A percentile compares a stretch with the other conserved stretches of the same genome.
These are phyloP conservation scores for Megaptera novaeangliae DNA, from an alignment of 2,113 vertebrate genomes.

Conservation along the genomic window DNA sequence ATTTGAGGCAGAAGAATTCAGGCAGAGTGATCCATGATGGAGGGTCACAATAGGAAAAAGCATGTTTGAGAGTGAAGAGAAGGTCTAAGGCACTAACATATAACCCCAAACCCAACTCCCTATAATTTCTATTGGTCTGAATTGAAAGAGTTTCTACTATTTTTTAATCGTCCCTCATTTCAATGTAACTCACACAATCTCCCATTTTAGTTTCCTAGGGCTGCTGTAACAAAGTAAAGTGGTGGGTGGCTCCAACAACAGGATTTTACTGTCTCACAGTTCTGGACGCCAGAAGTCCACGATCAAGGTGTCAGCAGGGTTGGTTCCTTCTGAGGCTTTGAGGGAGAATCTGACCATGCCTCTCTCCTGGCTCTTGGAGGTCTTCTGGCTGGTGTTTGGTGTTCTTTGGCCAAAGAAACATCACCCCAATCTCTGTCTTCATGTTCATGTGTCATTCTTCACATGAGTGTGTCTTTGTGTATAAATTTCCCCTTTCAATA, in stretches of 20 bases:
- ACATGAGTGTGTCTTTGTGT: background rate
- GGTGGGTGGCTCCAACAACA: background rate
- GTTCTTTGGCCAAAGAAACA: background rate
- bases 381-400: background rate
- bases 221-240: background rate
- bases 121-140: background rate
- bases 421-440: background rate
- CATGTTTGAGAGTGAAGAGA: background rate
- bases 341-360: fast-evolving
- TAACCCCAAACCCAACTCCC: background rate
- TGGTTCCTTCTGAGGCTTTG: background rate
- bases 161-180: background rate
- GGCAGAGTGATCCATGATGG: background rate
- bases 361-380: background rate
- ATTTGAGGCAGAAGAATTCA: background rate
- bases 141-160: background rate
- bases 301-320: fast-evolving
- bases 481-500: background rate
- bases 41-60: background rate
- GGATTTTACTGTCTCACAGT: no score
- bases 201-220: background rate
- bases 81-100: background rate
- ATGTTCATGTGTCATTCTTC: background rate
- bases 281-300: background rate
- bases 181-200: background rate